Evolutionary conservation across 2,797 vertebrate species (phyloP), one percentile per base, ranked within the genome.

Genomic region (Phylloscopus collybita): DNA sequence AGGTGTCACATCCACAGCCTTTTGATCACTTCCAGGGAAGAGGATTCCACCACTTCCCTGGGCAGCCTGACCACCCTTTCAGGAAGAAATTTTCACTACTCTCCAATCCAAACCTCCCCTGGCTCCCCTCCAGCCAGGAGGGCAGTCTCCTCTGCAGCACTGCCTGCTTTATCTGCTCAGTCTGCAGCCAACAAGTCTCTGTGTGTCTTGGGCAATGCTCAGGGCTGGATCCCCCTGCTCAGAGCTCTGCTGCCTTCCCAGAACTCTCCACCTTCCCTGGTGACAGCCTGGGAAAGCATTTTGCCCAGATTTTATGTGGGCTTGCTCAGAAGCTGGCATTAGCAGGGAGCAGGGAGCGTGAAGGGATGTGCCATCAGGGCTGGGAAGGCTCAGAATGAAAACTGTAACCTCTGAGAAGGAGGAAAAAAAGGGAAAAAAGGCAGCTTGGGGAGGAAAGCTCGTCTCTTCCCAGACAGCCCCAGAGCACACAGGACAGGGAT

Each of bases 281-380:
- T 15, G 65, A 82, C 81, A 74, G 88, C 69, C 86, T 53, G 82
- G 7, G 34, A 71, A 72, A 8, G 12, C 69, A 4, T 80, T 42
- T 42, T 13, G 1, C 73, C 86, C 74, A 25, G 56, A 23, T 80
- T 91, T 85, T 22, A 7, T 12, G 90, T 71, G 90, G 93, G 74
- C 54, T 93, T 13, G 69, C 94, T 93, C 79, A 5, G 38, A 32
- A 82, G 38, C 4, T 36, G 12, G 47, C 67, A 6, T 50, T 34
- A 83, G 65, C 45, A 1, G 75, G 71, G 69, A 92, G 86, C 80
- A 73, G 70, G 1, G 74, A 90, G 93, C 4, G 6, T n/a, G 81
- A 70, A 91, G 92, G 73, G 85, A 86, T 61, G 72, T 27, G 65
- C 75, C 59, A 50, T 32, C 64, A 1, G 50, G 93, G 92, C 92